Conservation (phyloP, 2,888 invertebrate genomes). For the Lissocephala sabroskyi region DNA sequence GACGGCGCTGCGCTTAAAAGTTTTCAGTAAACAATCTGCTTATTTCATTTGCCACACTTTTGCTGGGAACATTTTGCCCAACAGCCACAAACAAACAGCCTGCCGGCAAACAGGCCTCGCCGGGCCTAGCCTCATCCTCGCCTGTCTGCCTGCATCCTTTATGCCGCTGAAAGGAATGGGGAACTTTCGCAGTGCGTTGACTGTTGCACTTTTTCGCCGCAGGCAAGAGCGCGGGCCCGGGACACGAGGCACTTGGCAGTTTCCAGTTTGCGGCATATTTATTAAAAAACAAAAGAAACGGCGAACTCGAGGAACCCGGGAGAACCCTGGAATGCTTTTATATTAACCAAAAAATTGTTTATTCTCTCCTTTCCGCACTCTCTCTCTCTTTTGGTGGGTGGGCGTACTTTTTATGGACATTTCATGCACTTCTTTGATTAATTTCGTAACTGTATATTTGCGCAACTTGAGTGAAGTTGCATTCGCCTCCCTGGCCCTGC, state of each 20-base stretch:
- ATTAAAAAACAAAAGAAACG: conserved; percentile 31
- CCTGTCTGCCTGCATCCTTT: background rate
- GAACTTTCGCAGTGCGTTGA: conserved; percentile 41
- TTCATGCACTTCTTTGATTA: conserved; percentile 48
- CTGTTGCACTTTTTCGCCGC: conserved; percentile 42
- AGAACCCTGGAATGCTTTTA: conserved; percentile 37
- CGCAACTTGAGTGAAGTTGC: conserved; percentile 40
- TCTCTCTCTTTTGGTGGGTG: background rate
- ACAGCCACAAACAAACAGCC: conserved; percentile 28
- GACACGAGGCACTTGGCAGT: conserved; percentile 25
- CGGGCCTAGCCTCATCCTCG: background rate
- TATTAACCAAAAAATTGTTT: conserved; percentile 51
- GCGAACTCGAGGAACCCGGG: conserved; percentile 14
- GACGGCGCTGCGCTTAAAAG: conserved; percentile 8
- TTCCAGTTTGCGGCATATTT: conserved; percentile 47
- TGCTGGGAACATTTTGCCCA: conserved; percentile 32
- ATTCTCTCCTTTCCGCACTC: conserved; percentile 26
- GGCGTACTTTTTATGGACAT: background rate
- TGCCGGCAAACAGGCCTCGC: conserved; percentile 2
- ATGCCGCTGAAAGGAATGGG: background rate
- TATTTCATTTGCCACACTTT: conserved; percentile 25
- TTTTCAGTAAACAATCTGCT: conserved; percentile 30
- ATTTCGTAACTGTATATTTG: conserved; percentile 50
- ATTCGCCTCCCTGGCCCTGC: conserved; percentile 3
- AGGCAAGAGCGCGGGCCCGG: background rate